Evolutionary conservation across 2,113 vertebrate genomes (phyloP).

Genomic region (Microtus pennsylvanicus): DNA sequence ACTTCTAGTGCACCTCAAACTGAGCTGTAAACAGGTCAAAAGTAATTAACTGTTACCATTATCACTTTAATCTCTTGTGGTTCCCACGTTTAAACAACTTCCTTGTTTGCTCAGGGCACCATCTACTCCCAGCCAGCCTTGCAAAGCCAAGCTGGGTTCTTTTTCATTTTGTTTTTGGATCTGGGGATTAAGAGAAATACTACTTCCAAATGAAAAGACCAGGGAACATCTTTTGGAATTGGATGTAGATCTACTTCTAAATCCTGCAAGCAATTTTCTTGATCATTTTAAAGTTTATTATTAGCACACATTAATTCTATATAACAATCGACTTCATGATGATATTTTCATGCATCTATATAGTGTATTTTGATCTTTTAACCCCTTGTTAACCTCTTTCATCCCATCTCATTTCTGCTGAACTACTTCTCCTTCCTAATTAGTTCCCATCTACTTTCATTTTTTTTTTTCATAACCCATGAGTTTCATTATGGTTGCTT

Average conservation of each 20-base stretch:
- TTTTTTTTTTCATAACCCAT: neutral
- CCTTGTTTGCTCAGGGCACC: neutral
- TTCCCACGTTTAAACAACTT: neutral
- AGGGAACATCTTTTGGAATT: neutral
- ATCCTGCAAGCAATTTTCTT: neutral
- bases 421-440: neutral
- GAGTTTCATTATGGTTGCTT: neutral
- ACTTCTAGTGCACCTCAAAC: neutral
- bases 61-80: neutral
- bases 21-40: neutral
- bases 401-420: neutral
- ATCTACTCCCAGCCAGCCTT: neutral
- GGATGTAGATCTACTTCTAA: slow-evolving; percentile 20
- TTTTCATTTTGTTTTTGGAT: slow-evolving; percentile 19
- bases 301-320: neutral
- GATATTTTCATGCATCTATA: neutral
- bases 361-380: neutral
- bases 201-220: neutral
- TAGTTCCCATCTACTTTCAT: neutral
- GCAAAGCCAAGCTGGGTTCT: neutral
- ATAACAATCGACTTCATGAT: neutral
- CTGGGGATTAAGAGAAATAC: neutral
- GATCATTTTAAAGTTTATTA: slow-evolving; percentile 31
- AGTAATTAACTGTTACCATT: neutral
- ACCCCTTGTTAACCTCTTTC: neutral